phyloP scores from a whole-genome alignment of 2,888 invertebrate genomes.

The Onchidella celtica region DNA sequence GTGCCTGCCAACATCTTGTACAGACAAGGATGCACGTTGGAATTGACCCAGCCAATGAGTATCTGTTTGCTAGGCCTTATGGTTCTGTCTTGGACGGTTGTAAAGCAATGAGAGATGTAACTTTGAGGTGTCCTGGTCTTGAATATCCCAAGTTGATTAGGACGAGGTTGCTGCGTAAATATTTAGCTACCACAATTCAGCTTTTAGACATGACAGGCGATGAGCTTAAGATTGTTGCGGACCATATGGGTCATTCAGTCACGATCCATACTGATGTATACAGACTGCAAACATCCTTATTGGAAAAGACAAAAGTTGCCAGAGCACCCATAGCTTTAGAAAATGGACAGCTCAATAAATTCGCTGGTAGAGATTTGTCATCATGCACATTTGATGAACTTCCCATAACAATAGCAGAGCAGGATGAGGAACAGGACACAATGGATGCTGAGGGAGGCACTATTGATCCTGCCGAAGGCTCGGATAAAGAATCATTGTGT shows the following conservation, averaged over 20 bases:
- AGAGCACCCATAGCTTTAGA: slow-evolving; percentile 54
- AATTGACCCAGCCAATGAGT: not conserved
- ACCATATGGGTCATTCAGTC: slow-evolving; percentile 57
- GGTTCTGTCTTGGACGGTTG: slow-evolving; percentile 15
- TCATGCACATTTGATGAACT: slow-evolving; percentile 42
- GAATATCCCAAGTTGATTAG: slow-evolving; percentile 42
- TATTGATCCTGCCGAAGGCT: too few relatives aligned
- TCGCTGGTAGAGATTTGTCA: slow-evolving; percentile 47
- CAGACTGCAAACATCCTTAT: slow-evolving; percentile 50
- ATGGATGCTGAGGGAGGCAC: too few relatives aligned
- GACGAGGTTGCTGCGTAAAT: slow-evolving; percentile 46
- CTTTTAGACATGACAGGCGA: slow-evolving; percentile 53
- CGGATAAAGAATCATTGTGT: too few relatives aligned
- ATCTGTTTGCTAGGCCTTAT: not conserved
- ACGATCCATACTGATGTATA: slow-evolving; percentile 56
- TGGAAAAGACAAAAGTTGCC: slow-evolving; percentile 56
- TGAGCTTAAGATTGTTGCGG: slow-evolving; percentile 57
- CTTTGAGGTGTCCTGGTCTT: slow-evolving; percentile 40
- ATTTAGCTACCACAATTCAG: slow-evolving; percentile 51
- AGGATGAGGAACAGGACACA: too few relatives aligned
- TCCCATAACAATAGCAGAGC: not conserved
- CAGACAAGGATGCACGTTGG: not conserved
- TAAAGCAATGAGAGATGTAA: slow-evolving; percentile 20
- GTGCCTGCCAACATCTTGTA: not conserved
- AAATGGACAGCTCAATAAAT: slow-evolving; percentile 50